These are phyloP conservation scores for Orcinus orca DNA, from an alignment of 2,113 vertebrate species.

Conservation along the genomic window DNA sequence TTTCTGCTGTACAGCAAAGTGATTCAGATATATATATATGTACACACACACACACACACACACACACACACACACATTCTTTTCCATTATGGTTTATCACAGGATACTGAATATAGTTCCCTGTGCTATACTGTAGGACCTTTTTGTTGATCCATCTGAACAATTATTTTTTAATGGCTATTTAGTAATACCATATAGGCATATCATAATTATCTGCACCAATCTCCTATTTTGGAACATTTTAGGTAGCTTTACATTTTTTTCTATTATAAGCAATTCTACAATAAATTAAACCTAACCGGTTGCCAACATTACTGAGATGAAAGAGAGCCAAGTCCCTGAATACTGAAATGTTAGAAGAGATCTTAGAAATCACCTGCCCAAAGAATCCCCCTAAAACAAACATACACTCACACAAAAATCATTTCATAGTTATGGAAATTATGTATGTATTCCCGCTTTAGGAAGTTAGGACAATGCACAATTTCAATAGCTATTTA, in stretches of 20 bases:
- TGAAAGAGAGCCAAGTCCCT: neutral
- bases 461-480: neutral
- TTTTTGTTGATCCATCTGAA: neutral
- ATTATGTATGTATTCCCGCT: neutral
- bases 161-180: neutral
- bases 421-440: neutral
- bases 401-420: neutral
- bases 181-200: neutral
- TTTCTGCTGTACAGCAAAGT: no score
- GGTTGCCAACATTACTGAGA: neutral
- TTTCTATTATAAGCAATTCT: constrained; percentile 8
- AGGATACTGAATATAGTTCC: no score
- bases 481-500: neutral
- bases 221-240: neutral
- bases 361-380: neutral
- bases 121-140: no score
- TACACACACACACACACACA: no score
- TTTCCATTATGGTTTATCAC: no score
- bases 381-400: neutral
- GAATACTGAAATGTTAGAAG: neutral
- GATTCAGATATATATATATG: no score
- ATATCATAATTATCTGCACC: constrained; percentile 33
- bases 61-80: no score
- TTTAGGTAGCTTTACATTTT: neutral
- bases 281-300: neutral